Evolutionary conservation across 2,797 vertebrate genomes (phyloP).

Genomic region (Sebastes oblongus): DNA sequence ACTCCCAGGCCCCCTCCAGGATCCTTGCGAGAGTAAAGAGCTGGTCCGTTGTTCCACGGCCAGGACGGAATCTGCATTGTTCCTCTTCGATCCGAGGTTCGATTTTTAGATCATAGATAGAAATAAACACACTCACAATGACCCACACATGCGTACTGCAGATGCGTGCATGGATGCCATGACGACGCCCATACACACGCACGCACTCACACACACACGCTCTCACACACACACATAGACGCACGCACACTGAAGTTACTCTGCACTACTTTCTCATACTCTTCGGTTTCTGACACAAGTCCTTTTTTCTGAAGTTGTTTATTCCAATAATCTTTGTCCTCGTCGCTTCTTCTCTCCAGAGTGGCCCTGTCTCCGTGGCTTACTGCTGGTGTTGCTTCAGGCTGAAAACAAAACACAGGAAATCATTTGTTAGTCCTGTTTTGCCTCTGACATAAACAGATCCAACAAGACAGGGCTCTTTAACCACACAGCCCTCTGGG

Average conservation of each 20-base stretch:
- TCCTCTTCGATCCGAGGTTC: too few species aligned
- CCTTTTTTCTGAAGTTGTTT: constrained; percentile 48
- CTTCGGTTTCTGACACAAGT: constrained; percentile 45
- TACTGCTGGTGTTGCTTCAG: constrained; percentile 83
- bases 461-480: constrained; percentile 53
- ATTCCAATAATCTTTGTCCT: constrained; percentile 52
- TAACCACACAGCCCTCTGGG: constrained; percentile 42
- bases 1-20: too few species aligned
- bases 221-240: not conserved
- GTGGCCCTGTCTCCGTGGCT: constrained; percentile 50
- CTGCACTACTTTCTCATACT: constrained; percentile 45
- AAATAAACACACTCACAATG: constrained; percentile 55
- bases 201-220: constrained; percentile 1
- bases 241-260: constrained; percentile 25
- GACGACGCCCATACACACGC: constrained; percentile 6
- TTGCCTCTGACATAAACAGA: constrained; percentile 34
- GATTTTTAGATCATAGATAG: constrained; percentile 50
- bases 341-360: constrained; percentile 36
- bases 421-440: constrained; percentile 65
- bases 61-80: too few species aligned
- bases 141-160: constrained; percentile 32
- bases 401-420: constrained; percentile 75
- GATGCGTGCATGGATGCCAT: constrained; percentile 14
- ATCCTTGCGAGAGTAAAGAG: too few species aligned
- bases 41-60: too few species aligned